Base-by-base conservation (phyloP, 2,797 vertebrate genomes). In the Neosilurus mollespiculum region DNA sequence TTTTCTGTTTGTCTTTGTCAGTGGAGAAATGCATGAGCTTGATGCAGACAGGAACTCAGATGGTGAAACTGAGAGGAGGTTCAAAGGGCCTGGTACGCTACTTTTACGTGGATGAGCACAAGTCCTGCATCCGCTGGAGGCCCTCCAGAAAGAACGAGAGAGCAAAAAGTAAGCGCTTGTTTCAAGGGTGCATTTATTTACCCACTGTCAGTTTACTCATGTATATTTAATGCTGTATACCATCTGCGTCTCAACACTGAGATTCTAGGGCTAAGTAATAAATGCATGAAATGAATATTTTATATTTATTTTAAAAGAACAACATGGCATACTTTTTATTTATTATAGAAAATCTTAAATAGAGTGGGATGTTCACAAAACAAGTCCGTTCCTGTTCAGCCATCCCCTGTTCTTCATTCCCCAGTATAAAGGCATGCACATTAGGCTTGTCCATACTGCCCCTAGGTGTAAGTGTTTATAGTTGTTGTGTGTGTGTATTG, bases 21-120 rank as follows among this genome's bases (percentile, higher is more conserved):
- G 98, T 99, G 98, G 98, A 99, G 93, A 96, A 96, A 93, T 99
- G 97, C 81, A 97, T 99, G 97, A 95, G 94, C 83, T 94, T 95
- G 91, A 99, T 99, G 98, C 98, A 99, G 90, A 93, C 94, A 0
- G 98, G 98, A 9, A 97, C 96, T 34, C 98, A 98, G 91, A 98
- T 99, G 98, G 94, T 99, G 92, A 99, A 99, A 88, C 97, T 99
- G 8, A 96, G 98, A 0, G 97, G 98, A 0, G 89, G 97, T 65
- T 96, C 97, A 92, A 98, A 96, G 91, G 97, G 98, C 34, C 91
- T 99, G 81, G 95, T 96, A 64, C 96, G 98, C 8, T 97, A 96
- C 93, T 99, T 98, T 89, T 98, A 93, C 91, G 88, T 99, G 93
- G 98, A 99, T 0, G 95, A 98, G 37, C 97, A 99, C 91, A 98